Evolutionary conservation across 2,888 invertebrate species (phyloP).

Genomic region (Clostera curtula): DNA sequence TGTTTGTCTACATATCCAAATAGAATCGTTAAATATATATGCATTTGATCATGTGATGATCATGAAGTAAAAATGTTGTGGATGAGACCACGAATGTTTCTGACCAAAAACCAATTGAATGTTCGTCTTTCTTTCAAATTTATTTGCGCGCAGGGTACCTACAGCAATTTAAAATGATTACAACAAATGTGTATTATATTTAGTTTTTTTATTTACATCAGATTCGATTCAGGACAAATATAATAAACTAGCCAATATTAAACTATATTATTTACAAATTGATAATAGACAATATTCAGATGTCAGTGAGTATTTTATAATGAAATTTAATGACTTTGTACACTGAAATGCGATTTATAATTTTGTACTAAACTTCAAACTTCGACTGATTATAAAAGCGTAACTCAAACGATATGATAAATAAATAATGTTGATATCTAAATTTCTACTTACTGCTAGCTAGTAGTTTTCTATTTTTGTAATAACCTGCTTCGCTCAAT

Average conservation of each 20-base stretch:
- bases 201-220: slow-evolving; percentile 45
- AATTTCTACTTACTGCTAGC: slow-evolving; percentile 1
- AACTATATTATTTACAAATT: slow-evolving; percentile 61
- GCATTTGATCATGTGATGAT: too few species aligned
- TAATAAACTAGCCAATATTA: slow-evolving; percentile 34
- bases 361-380: slow-evolving; percentile 38
- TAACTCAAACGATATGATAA: slow-evolving; percentile 23
- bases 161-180: too few species aligned
- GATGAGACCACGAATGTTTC: too few species aligned
- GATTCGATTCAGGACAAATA: slow-evolving; percentile 31
- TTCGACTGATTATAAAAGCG: slow-evolving; percentile 12
- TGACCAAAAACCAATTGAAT: too few species aligned
- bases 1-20: too few species aligned
- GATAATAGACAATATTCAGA: slow-evolving; percentile 27
- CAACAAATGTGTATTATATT: too few species aligned
- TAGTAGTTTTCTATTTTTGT: too few species aligned
- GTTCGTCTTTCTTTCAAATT: too few species aligned
- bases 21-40: too few species aligned
- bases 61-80: too few species aligned
- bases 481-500: too few species aligned
- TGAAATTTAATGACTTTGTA: slow-evolving; percentile 30
- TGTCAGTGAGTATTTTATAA: slow-evolving; percentile 34
- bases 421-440: slow-evolving; percentile 18
- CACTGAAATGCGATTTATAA: slow-evolving; percentile 34
- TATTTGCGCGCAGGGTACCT: too few species aligned